Percentiles rank a stretch among this genome's conserved stretches.
Evolutionary conservation across 2,888 invertebrate species (phyloP).

Genomic region (Melanostoma mellinum): DNA sequence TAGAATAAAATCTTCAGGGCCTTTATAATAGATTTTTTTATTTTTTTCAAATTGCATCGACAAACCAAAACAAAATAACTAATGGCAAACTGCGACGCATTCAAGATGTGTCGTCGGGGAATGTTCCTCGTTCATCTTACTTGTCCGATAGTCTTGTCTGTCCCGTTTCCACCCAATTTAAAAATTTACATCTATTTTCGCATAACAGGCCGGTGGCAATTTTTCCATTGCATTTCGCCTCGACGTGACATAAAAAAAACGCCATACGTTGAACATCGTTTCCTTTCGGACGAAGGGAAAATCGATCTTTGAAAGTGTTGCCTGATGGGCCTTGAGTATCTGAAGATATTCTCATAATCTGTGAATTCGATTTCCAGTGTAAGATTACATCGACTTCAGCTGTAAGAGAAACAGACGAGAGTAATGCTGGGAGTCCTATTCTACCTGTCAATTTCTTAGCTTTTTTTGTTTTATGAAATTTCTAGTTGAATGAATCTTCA

Average conservation of each 20-base stretch:
- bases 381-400: too few species aligned
- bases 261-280: neutral
- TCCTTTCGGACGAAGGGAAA: neutral
- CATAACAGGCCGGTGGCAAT: constrained; percentile 11
- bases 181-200: constrained; percentile 50
- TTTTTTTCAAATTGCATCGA: constrained; percentile 44
- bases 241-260: neutral
- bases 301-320: too few species aligned
- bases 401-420: too few species aligned
- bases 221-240: neutral
- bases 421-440: too few species aligned
- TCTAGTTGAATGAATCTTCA: neutral
- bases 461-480: too few species aligned
- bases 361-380: too few species aligned
- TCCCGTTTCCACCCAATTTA: constrained; percentile 52
- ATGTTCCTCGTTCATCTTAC: constrained; percentile 61
- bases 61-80: constrained; percentile 57
- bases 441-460: too few species aligned
- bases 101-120: constrained; percentile 70
- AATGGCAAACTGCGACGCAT: constrained; percentile 45
- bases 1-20: constrained; percentile 14
- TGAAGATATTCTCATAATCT: too few species aligned
- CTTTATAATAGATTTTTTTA: neutral
- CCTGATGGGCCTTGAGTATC: too few species aligned
- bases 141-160: constrained; percentile 59